Base-by-base conservation (phyloP, 2,888 invertebrate species). In the Idaea biselata region DNA sequence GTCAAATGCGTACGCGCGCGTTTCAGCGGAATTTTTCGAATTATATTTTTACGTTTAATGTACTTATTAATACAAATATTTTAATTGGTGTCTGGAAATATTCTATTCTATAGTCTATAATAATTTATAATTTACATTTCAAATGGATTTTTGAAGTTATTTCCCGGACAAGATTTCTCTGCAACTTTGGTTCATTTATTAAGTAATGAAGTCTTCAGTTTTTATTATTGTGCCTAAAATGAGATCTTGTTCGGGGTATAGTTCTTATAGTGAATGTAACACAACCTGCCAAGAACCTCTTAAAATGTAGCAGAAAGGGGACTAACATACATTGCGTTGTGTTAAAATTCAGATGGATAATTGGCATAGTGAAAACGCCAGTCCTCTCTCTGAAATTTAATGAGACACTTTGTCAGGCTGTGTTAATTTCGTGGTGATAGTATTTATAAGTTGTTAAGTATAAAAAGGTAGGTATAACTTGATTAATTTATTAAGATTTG, bases 1-100 rank as follows among this genome's bases (percentile, higher is more conserved):
- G 44, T 44, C 44, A 44, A 44, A 44, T 44, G 44, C 14, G 25
- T 25, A 25, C 44, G 14, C 14, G 6, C 32, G 44, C 2, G 0
- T 44, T 44, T 44, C 11, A 3, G 33, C 33, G 33, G 33, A 33
- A 7, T 33, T 44, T 44, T 44, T 11, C 8, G 44, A 44, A 44
- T 44, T 6, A 44, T 11, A 14, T 33, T 44, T 44, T 14, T 44
- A 1, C 14, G 8, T 44, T 44, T 14, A 44, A 44, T 44, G 44
- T 44, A 44, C 44, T 44, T 44, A 44, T 44, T 44, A 44, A 44
- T 44, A 44, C 8, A 14, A 8, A 44, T 44, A 44, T 44, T 11
- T 44, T 44, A 44, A 44, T 44, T 44, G 44, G 44, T 44, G 44
- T 44, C 44, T 44, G 44, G 44, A 44, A 44, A 44, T 44, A 44